Conservation (phyloP, 2,797 vertebrate genomes). For the Vultur gryphus region DNA sequence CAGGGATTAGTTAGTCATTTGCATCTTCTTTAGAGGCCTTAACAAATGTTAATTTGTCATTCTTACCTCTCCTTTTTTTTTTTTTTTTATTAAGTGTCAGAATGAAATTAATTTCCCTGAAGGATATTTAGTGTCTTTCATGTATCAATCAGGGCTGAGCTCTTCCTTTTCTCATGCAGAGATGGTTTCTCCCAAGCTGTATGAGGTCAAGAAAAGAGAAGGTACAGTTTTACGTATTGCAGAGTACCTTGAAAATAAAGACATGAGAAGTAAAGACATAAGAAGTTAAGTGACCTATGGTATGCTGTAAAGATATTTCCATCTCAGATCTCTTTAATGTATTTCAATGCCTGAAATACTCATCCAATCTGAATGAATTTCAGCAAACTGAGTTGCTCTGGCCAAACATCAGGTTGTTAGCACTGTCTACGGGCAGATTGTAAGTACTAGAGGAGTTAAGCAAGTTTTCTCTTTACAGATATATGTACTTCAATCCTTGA, state of each 20-base stretch:
- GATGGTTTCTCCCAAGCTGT: neutral
- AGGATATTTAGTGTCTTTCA: conserved; percentile 49
- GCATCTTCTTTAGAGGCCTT: conserved; percentile 36
- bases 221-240: neutral
- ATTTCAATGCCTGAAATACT: neutral
- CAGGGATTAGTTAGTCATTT: conserved; percentile 45
- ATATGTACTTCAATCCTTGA: neutral
- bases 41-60: conserved; percentile 50
- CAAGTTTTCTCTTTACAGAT: neutral
- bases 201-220: neutral
- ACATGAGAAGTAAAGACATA: neutral
- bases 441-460: neutral
- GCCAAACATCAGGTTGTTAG: neutral
- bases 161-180: conserved; percentile 15
- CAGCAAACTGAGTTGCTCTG: neutral
- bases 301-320: neutral
- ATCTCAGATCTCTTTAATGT: neutral
- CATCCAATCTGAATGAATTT: neutral
- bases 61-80: neutral
- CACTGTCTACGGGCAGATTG: neutral
- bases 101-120: conserved; percentile 7
- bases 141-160: conserved; percentile 15
- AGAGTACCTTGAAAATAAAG: neutral
- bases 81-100: neutral
- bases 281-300: neutral